These are phyloP conservation scores for Micrasema minimum DNA, from an alignment of 1,140 invertebrate species.

Conservation along the genomic window DNA sequence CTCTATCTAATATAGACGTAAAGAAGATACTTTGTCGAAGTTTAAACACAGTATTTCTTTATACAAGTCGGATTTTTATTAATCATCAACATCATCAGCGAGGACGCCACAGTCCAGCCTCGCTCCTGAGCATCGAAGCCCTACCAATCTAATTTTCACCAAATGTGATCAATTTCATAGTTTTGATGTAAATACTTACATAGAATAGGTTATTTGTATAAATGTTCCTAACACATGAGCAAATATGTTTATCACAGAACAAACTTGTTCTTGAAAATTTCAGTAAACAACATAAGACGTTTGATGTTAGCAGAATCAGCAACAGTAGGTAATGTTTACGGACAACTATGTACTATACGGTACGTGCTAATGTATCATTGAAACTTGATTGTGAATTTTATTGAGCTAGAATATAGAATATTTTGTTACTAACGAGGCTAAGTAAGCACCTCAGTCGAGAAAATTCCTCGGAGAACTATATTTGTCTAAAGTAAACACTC, in stretches of 20 bases:
- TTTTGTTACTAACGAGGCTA: conserved; percentile 26
- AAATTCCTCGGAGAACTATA: conserved; percentile 13
- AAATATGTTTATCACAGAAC: conserved; percentile 1
- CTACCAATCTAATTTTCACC: too few relatives aligned
- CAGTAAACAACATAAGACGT: background rate
- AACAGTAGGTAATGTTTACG: conserved; percentile 20
- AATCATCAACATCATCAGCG: too few relatives aligned
- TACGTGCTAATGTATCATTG: conserved; percentile 7
- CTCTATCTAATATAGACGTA: too few relatives aligned
- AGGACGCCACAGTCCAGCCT: too few relatives aligned
- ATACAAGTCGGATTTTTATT: too few relatives aligned
- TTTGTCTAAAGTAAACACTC: background rate
- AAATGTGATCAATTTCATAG: too few relatives aligned
- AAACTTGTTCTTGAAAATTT: conserved; percentile 5
- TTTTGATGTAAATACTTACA: too few relatives aligned
- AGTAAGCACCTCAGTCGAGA: conserved; percentile 23
- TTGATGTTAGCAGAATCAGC: conserved; percentile 13
- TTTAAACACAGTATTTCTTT: too few relatives aligned
- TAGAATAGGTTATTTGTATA: too few relatives aligned
- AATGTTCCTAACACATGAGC: conserved; percentile 1
- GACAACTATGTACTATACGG: background rate
- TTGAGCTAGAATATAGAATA: conserved; percentile 21
- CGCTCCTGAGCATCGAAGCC: too few relatives aligned
- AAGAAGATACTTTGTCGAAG: too few relatives aligned
- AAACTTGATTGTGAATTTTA: conserved; percentile 28